Percentiles rank a stretch among this genome's conserved stretches.
These are phyloP conservation scores for Tetranychus truncatus DNA, from an alignment of 2,888 invertebrate species.

Conservation along the genomic window DNA sequence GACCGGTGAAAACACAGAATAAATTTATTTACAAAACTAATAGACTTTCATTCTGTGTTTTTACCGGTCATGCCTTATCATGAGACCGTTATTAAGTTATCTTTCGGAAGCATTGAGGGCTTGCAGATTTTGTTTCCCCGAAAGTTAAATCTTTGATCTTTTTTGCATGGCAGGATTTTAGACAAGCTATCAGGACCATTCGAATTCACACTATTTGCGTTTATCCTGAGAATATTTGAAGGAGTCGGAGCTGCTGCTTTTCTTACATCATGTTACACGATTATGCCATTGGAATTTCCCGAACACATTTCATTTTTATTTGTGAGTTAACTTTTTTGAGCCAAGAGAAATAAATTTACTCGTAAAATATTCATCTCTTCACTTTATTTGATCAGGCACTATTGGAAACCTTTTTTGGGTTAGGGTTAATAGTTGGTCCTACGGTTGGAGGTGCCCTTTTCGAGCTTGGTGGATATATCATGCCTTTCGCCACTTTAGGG, in stretches of 20 bases:
- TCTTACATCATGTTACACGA: constrained; percentile 65
- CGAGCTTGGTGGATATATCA: constrained; percentile 43
- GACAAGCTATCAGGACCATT: constrained; percentile 36
- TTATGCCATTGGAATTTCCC: constrained; percentile 70
- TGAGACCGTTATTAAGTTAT: too few species aligned
- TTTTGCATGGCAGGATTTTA: too few species aligned
- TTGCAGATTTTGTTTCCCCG: constrained; percentile 9
- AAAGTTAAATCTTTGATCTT: constrained; percentile 7
- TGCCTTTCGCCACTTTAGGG: constrained; percentile 64
- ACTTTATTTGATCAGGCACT: constrained; percentile 36
- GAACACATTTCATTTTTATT: constrained; percentile 53
- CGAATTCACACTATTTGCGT: constrained; percentile 56
- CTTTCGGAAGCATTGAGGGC: constrained; percentile 37
- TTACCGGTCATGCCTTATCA: too few species aligned
- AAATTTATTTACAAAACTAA: too few species aligned
- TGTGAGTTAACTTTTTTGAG: not conserved
- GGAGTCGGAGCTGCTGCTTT: constrained; percentile 71
- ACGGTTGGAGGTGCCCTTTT: constrained; percentile 71
- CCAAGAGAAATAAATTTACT: not conserved
- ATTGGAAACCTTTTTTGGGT: constrained; percentile 66
- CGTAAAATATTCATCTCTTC: not conserved
- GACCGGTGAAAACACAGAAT: too few species aligned
- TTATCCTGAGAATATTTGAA: constrained; percentile 57
- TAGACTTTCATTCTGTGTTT: too few species aligned
- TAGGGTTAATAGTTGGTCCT: constrained; percentile 72